Evolutionary conservation across 2,113 vertebrate genomes (phyloP).

Genomic region (Elachura formosa): DNA sequence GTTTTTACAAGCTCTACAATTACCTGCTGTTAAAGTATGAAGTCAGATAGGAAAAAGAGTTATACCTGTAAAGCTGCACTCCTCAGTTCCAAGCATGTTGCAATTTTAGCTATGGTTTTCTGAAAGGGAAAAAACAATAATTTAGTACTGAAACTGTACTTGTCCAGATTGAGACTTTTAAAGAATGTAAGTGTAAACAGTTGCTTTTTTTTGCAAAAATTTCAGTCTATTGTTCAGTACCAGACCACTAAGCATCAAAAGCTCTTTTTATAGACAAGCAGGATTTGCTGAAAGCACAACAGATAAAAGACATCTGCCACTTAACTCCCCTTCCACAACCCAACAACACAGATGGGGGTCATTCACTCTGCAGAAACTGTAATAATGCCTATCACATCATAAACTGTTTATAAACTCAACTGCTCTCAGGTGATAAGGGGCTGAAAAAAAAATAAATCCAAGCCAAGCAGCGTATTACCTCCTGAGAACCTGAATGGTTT

Average conservation of each 20-base stretch:
- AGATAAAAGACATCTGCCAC: not conserved
- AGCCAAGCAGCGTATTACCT: not conserved
- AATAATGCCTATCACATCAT: not conserved
- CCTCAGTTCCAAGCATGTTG: conserved; percentile 96
- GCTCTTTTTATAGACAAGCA: not conserved
- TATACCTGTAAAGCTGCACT: conserved; percentile 92
- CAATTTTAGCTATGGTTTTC: conserved; percentile 95
- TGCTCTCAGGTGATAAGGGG: not conserved
- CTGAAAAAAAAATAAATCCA: not conserved
- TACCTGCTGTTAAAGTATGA: not conserved
- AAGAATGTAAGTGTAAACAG: not conserved
- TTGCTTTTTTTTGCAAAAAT: not conserved
- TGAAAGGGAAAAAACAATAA: conserved; percentile 45
- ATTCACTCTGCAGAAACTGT: not conserved
- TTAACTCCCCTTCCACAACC: not conserved
- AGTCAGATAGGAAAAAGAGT: not conserved
- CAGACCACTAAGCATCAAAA: not conserved
- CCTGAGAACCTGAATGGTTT: not conserved
- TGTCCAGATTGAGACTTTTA: not conserved
- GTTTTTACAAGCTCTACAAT: not conserved
- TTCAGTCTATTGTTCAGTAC: not conserved
- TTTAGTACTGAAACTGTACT: not conserved
- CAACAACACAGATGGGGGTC: not conserved
- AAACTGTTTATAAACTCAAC: not conserved
- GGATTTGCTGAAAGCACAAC: not conserved